Percentiles rank a stretch among this genome's conserved stretches.
phyloP scores from a whole-genome alignment of 2,888 invertebrate genomes.

The Keiferia lycopersicella region DNA sequence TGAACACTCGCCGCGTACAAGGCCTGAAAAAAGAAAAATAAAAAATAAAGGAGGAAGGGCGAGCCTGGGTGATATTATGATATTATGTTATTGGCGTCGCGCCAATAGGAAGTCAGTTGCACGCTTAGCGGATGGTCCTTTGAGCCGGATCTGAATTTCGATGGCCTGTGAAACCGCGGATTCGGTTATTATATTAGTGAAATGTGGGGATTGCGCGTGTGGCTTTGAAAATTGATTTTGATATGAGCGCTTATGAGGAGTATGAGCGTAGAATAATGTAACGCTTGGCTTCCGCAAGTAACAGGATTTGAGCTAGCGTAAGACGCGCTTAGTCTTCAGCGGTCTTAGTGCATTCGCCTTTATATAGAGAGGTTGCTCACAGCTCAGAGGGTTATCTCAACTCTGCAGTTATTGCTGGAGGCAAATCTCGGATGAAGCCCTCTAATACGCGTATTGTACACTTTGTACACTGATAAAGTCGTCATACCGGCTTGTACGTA shows the following conservation, averaged over 20 bases:
- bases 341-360: conserved; percentile 6
- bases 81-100: conserved; percentile 59
- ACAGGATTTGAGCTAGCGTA: not conserved
- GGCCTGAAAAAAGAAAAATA: conserved; percentile 36
- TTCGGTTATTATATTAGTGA: conserved; percentile 49
- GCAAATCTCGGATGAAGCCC: not conserved
- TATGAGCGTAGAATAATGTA: conserved; percentile 9
- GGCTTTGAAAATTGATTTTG: conserved; percentile 32
- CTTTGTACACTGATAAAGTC: not conserved
- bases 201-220: conserved; percentile 34
- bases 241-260: conserved; percentile 7
- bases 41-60: conserved; percentile 44
- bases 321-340: conserved; percentile 1
- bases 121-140: conserved; percentile 46
- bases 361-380: conserved; percentile 5
- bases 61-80: conserved; percentile 50
- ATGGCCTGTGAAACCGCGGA: conserved; percentile 45
- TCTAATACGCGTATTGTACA: not conserved
- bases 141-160: conserved; percentile 50
- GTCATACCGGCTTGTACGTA: not conserved
- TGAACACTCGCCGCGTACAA: conserved; percentile 41
- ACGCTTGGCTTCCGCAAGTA: not conserved
- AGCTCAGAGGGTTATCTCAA: conserved; percentile 9
- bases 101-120: conserved; percentile 54
- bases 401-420: conserved; percentile 16